Evolutionary conservation across 2,888 invertebrate species (phyloP).

Genomic region (Fragum fragum): DNA sequence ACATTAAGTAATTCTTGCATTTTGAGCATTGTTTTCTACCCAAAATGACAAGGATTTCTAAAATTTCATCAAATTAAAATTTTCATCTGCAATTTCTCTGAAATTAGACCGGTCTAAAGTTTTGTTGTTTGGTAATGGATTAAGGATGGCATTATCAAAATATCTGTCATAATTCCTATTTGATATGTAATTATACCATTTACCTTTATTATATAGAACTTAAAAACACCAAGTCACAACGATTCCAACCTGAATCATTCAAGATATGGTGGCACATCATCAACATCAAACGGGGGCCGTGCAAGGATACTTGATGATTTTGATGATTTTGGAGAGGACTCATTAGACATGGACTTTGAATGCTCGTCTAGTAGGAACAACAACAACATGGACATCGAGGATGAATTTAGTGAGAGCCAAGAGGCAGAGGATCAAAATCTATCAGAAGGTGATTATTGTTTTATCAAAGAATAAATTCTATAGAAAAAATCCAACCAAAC

Average conservation of each 20-base stretch:
- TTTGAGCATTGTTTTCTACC: too few species aligned
- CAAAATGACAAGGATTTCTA: too few species aligned
- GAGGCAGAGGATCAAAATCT: conserved; percentile 65
- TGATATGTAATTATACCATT: too few species aligned
- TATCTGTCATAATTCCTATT: too few species aligned
- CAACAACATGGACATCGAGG: conserved; percentile 62
- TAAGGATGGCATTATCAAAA: too few species aligned
- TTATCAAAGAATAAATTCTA: too few species aligned
- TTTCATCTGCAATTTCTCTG: too few species aligned
- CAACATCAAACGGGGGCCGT: conserved; percentile 26
- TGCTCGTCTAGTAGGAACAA: conserved; percentile 51
- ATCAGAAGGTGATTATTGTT: conserved; percentile 44
- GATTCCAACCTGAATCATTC: conserved; percentile 45
- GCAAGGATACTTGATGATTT: conserved; percentile 55
- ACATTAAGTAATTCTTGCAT: too few species aligned
- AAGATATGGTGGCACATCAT: conserved; percentile 30
- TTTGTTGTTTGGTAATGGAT: too few species aligned
- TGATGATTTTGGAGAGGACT: conserved; percentile 72
- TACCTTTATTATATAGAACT: neutral
- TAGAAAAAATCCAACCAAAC: too few species aligned
- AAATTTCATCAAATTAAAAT: too few species aligned
- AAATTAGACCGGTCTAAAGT: too few species aligned
- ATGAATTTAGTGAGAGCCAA: conserved; percentile 70
- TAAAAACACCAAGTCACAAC: neutral
- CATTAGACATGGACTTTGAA: conserved; percentile 74